Evolutionary conservation across 2,888 invertebrate genomes (phyloP).

Genomic region (Lochmaea capreae): DNA sequence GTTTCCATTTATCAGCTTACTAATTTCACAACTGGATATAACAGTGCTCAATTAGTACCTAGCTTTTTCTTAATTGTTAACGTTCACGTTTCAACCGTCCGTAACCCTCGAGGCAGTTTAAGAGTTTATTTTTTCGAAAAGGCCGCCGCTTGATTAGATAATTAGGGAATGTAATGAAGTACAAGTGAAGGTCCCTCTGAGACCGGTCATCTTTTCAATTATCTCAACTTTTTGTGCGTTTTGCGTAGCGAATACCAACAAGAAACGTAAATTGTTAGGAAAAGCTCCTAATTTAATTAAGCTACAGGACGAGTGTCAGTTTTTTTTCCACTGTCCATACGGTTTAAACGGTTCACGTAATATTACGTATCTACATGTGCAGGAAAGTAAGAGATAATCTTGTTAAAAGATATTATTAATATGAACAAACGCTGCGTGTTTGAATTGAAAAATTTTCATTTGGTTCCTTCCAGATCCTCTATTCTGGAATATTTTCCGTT

Average conservation of each 20-base stretch:
- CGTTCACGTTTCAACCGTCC: slow-evolving; percentile 14
- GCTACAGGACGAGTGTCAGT: not conserved
- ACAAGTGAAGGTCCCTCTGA: slow-evolving; percentile 32
- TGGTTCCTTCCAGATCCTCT: too few relatives aligned
- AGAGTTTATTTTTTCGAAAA: slow-evolving; percentile 27
- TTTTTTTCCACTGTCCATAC: not conserved
- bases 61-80: slow-evolving; percentile 23
- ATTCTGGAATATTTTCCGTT: not conserved
- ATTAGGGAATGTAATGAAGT: slow-evolving; percentile 33
- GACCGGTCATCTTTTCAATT: slow-evolving; percentile 35
- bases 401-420: not conserved
- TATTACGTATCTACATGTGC: not conserved
- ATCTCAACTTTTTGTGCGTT: slow-evolving; percentile 28
- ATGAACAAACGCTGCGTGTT: not conserved
- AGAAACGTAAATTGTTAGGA: slow-evolving; percentile 9
- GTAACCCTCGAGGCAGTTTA: slow-evolving; percentile 18
- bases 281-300: slow-evolving; percentile 12
- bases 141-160: slow-evolving; percentile 30
- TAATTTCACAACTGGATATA: not conserved
- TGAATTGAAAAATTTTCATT: not conserved
- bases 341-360: not conserved
- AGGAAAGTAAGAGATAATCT: not conserved
- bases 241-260: slow-evolving; percentile 17
- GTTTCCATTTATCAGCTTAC: not conserved
- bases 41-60: not conserved